Percentiles rank a stretch among this genome's conserved stretches.
Conservation (phyloP, 2,797 vertebrate species). For the Lates japonicus region DNA sequence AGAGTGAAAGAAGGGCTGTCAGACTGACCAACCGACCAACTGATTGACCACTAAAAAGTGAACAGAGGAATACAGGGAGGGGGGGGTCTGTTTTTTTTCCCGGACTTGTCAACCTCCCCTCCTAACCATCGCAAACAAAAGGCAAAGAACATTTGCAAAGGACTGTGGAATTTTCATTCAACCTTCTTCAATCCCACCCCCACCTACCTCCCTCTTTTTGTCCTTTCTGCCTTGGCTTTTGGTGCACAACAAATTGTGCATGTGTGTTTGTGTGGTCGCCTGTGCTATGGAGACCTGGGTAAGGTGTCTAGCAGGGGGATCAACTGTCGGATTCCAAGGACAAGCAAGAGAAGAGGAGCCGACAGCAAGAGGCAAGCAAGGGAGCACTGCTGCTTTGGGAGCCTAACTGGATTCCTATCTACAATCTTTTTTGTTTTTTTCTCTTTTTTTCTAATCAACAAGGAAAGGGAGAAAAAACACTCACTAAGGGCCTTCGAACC, state of each 20-base stretch:
- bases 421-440: constrained; percentile 59
- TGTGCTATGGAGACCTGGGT: constrained; percentile 88
- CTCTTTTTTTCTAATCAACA: constrained; percentile 38
- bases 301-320: constrained; percentile 83
- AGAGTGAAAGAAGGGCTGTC: constrained; percentile 61
- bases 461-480: constrained; percentile 65
- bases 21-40: constrained; percentile 76
- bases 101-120: constrained; percentile 52
- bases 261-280: constrained; percentile 66
- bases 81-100: constrained; percentile 59
- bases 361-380: constrained; percentile 80
- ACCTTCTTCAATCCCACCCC: constrained; percentile 53
- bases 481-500: constrained; percentile 79
- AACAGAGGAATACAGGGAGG: constrained; percentile 33
- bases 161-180: constrained; percentile 82
- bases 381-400: constrained; percentile 88
- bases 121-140: constrained; percentile 69
- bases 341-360: constrained; percentile 86
- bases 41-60: no score
- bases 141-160: constrained; percentile 76
- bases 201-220: constrained; percentile 51
- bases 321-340: constrained; percentile 92
- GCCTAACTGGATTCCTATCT: constrained; percentile 86
- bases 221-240: constrained; percentile 61
- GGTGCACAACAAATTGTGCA: constrained; percentile 60